These are phyloP conservation scores for Ctena decussata DNA, from an alignment of 2,888 invertebrate species.

Conservation along the genomic window DNA sequence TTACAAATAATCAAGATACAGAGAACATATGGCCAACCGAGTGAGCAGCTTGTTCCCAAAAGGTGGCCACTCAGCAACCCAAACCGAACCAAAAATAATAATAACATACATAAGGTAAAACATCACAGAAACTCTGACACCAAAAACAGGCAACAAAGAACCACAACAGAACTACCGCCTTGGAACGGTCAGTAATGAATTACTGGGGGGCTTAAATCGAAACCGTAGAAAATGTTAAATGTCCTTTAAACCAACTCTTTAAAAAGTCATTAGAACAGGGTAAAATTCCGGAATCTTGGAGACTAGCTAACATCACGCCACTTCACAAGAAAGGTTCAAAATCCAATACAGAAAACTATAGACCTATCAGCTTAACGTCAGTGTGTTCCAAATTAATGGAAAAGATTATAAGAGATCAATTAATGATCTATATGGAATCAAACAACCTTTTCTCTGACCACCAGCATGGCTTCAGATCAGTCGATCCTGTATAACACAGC, in stretches of 20 bases:
- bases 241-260: too few species aligned
- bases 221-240: background rate
- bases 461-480: constrained; percentile 13
- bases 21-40: too few species aligned
- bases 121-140: too few species aligned
- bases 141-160: too few species aligned
- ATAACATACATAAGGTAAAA: too few species aligned
- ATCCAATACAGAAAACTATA: background rate
- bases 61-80: too few species aligned
- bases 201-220: too few species aligned
- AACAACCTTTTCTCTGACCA: constrained; percentile 1
- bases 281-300: background rate
- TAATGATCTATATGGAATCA: background rate
- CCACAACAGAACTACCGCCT: too few species aligned
- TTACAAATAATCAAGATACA: too few species aligned
- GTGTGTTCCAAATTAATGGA: background rate
- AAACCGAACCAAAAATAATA: too few species aligned
- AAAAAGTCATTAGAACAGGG: background rate
- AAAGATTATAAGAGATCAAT: background rate
- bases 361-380: constrained; percentile 3
- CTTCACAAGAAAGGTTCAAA: background rate
- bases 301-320: background rate
- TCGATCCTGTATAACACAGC: background rate
- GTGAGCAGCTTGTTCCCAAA: too few species aligned
- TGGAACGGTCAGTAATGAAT: too few species aligned